phyloP scores from a whole-genome alignment of 2,113 vertebrate genomes.

The Coptodon bakossiorum region DNA sequence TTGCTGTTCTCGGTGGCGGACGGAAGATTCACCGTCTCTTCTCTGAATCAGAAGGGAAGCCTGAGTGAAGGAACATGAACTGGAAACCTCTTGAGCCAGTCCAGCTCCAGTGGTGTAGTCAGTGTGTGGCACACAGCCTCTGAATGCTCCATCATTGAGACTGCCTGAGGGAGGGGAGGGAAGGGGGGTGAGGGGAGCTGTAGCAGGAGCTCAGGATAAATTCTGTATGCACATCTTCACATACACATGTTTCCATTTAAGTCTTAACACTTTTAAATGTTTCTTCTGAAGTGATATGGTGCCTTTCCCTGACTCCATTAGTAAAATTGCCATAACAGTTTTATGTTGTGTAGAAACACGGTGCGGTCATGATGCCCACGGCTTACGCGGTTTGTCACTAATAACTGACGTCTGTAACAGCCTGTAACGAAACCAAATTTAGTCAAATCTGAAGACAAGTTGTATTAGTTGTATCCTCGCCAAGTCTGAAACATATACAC shows the following conservation, averaged over 20 bases:
- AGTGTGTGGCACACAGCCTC: conserved; percentile 47
- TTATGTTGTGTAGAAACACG: conserved; percentile 47
- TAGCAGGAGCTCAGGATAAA: conserved; percentile 58
- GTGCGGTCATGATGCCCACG: conserved; percentile 24
- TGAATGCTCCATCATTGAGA: conserved; percentile 46
- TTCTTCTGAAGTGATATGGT: conserved; percentile 71
- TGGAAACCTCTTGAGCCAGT: conserved; percentile 42
- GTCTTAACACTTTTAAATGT: conserved; percentile 73
- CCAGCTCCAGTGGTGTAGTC: conserved; percentile 46
- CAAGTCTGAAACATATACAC: conserved; percentile 43
- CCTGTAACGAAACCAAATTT: conserved; percentile 57
- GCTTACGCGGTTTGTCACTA: conserved; percentile 47
- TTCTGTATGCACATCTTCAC: conserved; percentile 61
- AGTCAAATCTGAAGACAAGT: conserved; percentile 35
- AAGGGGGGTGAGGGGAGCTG: background rate
- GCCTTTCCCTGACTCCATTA: conserved; percentile 67
- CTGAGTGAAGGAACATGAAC: conserved; percentile 39
- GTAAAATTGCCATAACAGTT: conserved; percentile 63
- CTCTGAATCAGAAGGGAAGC: conserved; percentile 47
- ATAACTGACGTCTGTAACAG: conserved; percentile 55
- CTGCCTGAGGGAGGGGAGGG: conserved; percentile 5
- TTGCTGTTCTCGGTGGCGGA: conserved; percentile 6
- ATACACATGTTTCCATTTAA: conserved; percentile 55
- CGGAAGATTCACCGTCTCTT: conserved; percentile 20
- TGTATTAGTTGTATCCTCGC: conserved; percentile 45